Base-by-base conservation (phyloP, 1,140 invertebrate species). In the Aphaenogaster floridana region DNA sequence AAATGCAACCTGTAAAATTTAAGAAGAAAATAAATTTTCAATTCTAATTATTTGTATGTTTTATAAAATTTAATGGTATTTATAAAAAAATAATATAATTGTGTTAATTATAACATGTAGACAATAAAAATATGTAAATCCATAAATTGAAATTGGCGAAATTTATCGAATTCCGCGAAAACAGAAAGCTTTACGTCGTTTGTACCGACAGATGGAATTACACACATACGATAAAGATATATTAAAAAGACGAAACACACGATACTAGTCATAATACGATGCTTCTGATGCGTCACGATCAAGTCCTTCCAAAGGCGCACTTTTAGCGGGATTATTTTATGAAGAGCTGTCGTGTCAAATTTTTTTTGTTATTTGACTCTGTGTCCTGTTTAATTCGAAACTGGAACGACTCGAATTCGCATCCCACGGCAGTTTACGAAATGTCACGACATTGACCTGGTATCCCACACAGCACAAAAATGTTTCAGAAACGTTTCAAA, bases 361-460 rank as follows among this genome's bases (percentile, higher is more conserved):
- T 28, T 28, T 34, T 36, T n/a, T 45, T 28, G 21, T 21, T 45
- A 36, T 36, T 61, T 36, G 17, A 52, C 21, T 72, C 6, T 45
- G 63, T 2, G 1, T 54, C n/a, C 13, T 7, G 17, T 71, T 48
- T 45, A 3, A 36, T 57, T 36, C 15, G 52, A 48, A 59, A 34
- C 9, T 21, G 11, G 17, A 21, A 11, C 5, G 17, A 61, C n/a
- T n/a, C 11, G 17, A 68, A 50, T 69, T 39, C 9, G 17, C 13
- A 48, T 54, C 21, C 48, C 8, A 17, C 17, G 36, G 50, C n/a
- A 17, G 50, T 59, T 83, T 48, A 28, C 42, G 54, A 59, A 61
- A n/a, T 15, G 28, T 7, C 52, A 45, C 39, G 28, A 48, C 80
- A 83, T 69, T 61, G 80, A 83, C 68, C 52, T 48, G 52, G 17